These are phyloP conservation scores for Thymelicus sylvestris DNA, from an alignment of 2,888 invertebrate species.

Conservation along the genomic window DNA sequence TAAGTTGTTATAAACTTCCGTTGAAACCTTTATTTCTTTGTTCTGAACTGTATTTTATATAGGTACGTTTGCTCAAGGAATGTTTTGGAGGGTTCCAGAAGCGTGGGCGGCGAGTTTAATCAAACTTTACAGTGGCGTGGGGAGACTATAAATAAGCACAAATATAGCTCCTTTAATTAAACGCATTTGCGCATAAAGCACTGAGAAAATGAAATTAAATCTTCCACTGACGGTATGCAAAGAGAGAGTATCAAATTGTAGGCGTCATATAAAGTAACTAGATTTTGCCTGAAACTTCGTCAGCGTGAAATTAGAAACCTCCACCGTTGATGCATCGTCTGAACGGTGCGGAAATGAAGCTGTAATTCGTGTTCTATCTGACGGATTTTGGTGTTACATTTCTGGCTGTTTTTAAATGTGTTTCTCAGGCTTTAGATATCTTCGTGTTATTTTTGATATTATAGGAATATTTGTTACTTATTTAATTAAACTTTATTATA, in stretches of 20 bases:
- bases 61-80: not conserved
- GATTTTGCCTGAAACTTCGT: constrained; percentile 5
- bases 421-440: no score
- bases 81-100: constrained; percentile 11
- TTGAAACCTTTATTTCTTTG: not conserved
- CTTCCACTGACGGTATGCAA: not conserved
- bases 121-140: constrained; percentile 27
- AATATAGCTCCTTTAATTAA: constrained; percentile 18
- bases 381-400: not conserved
- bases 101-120: constrained; percentile 29
- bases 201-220: constrained; percentile 6
- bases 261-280: not conserved
- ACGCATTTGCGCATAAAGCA: constrained; percentile 13
- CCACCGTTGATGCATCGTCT: not conserved
- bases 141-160: constrained; percentile 18
- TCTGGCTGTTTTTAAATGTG: no score
- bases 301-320: not conserved
- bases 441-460: no score
- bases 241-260: not conserved
- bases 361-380: not conserved
- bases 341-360: not conserved
- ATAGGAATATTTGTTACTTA: no score
- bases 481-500: no score
- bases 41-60: constrained; percentile 15
- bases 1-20: not conserved